A percentile compares a stretch with the other conserved stretches of the same genome.
Conservation (phyloP, 2,113 vertebrate species). For the Pristiophorus japonicus region DNA sequence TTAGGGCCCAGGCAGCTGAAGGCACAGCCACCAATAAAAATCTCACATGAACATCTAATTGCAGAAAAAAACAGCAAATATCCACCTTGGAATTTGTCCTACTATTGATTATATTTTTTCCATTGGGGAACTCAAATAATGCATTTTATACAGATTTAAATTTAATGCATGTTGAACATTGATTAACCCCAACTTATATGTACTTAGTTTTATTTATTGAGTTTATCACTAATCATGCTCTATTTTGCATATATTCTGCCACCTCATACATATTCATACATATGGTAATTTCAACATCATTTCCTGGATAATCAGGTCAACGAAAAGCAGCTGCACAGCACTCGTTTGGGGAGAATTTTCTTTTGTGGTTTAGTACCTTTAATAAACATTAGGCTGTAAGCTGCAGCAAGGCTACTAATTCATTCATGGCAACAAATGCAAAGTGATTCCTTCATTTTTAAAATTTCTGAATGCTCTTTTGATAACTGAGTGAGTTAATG, state of each 20-base stretch:
- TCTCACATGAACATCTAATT: background rate
- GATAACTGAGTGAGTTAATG: background rate
- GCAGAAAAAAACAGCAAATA: background rate
- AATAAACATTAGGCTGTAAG: constrained; percentile 51
- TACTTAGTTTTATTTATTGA: constrained; percentile 69
- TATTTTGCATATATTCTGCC: constrained; percentile 65
- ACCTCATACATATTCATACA: constrained; percentile 76
- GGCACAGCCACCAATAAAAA: background rate
- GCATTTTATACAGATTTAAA: background rate
- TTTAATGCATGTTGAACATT: background rate
- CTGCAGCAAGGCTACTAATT: constrained; percentile 48
- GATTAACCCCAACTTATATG: background rate
- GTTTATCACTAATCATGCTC: constrained; percentile 63
- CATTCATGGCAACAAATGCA: constrained; percentile 33
- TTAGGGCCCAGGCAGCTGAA: background rate
- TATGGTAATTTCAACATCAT: constrained; percentile 87
- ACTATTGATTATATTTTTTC: background rate
- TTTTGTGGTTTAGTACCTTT: constrained; percentile 55
- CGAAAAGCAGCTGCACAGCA: constrained; percentile 80
- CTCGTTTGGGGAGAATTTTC: constrained; percentile 59
- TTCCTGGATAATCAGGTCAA: constrained; percentile 84
- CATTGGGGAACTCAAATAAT: background rate
- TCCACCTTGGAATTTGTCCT: background rate
- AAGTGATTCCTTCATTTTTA: background rate
- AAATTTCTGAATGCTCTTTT: background rate